Conservation (phyloP, 2,113 vertebrate genomes). For the Rhinichthys klamathensis region DNA sequence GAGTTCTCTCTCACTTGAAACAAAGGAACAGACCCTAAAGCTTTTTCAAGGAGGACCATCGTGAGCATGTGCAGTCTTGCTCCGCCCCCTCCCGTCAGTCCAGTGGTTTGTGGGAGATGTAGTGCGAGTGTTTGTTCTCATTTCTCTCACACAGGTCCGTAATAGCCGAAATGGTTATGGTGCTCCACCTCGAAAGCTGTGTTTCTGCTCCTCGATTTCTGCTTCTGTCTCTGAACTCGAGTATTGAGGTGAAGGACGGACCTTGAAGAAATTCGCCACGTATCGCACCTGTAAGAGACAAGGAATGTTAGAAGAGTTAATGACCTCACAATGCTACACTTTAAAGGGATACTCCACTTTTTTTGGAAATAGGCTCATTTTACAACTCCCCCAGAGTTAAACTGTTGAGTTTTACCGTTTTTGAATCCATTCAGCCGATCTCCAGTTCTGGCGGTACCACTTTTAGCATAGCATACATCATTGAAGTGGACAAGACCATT, state of each 20-base stretch:
- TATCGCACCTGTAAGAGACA: conserved; percentile 78
- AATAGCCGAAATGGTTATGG: conserved; percentile 82
- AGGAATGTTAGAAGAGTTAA: not conserved
- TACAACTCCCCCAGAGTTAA: no score
- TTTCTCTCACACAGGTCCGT: conserved; percentile 70
- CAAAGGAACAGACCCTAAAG: conserved; percentile 49
- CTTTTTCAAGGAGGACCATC: conserved; percentile 46
- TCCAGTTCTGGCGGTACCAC: no score
- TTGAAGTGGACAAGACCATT: no score
- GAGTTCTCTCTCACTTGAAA: conserved; percentile 19
- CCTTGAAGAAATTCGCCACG: conserved; percentile 91
- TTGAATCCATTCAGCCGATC: no score
- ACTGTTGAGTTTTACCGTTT: no score
- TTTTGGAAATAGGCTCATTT: no score
- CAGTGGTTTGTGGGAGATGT: conserved; percentile 67
- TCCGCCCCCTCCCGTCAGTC: conserved; percentile 62
- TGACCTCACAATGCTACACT: no score
- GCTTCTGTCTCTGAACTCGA: conserved; percentile 46
- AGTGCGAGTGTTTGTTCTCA: not conserved
- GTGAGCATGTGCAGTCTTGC: conserved; percentile 32
- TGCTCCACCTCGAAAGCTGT: conserved; percentile 80
- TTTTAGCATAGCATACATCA: no score
- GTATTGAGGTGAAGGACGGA: conserved; percentile 69
- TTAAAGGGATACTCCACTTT: no score
- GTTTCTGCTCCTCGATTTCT: conserved; percentile 79